Percentiles rank a stretch among this genome's conserved stretches.
Evolutionary conservation across 2,113 vertebrate species (phyloP).

Genomic region (Tonatia bakeri): DNA sequence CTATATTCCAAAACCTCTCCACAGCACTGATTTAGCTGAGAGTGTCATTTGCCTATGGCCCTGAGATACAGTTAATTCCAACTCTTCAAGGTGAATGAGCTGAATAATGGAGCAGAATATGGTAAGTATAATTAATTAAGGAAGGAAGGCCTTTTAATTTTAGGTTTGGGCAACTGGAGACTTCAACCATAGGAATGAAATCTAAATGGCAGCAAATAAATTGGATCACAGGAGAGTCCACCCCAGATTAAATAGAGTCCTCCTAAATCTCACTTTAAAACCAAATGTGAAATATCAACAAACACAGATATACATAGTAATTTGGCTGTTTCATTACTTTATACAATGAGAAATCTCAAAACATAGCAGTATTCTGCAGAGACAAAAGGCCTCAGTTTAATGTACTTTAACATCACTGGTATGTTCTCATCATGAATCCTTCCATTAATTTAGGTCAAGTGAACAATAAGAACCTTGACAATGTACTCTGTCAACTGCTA

Average conservation of each 20-base stretch:
- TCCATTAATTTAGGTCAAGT: constrained; percentile 54
- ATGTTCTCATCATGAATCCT: not conserved
- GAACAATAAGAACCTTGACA: constrained; percentile 39
- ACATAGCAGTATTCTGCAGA: constrained; percentile 45
- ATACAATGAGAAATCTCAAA: constrained; percentile 55
- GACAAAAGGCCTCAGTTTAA: constrained; percentile 49
- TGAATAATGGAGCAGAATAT: constrained; percentile 51
- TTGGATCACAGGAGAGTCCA: constrained; percentile 24
- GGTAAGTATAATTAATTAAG: constrained; percentile 48
- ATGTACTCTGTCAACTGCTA: constrained; percentile 4
- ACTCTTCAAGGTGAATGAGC: constrained; percentile 44
- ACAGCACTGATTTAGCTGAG: constrained; percentile 4
- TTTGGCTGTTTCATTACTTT: constrained; percentile 54
- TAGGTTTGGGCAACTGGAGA: constrained; percentile 27
- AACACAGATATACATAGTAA: constrained; percentile 41
- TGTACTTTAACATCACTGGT: constrained; percentile 38
- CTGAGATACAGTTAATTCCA: constrained; percentile 35
- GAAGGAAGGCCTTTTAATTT: constrained; percentile 43
- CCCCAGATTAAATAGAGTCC: constrained; percentile 27
- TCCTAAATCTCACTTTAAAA: constrained; percentile 58
- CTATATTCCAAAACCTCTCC: constrained; percentile 20
- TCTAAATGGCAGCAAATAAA: constrained; percentile 50
- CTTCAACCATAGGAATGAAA: constrained; percentile 48
- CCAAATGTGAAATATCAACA: constrained; percentile 59
- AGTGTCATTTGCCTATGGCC: not conserved